Evolutionary conservation across 2,113 vertebrate species (phyloP), one percentile per base, ranked within the genome.

Genomic region (Muntiacus reevesi): DNA sequence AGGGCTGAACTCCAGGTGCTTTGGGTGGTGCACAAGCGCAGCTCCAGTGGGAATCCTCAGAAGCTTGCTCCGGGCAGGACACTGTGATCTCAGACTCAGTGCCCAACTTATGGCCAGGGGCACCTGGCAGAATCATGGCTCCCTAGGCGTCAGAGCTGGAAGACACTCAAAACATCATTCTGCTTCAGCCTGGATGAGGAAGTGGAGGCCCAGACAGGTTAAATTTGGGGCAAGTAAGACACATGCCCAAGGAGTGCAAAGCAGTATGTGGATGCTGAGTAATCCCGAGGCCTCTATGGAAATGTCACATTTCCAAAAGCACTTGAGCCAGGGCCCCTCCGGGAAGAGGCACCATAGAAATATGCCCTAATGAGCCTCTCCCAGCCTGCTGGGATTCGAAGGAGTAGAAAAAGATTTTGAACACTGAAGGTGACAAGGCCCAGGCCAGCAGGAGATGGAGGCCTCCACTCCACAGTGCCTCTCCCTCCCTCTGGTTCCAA

Each of bases 341-440:
- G 81, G 97, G 91, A 86, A 55, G 95, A 83, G 40, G 15, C 85
- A 17, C 94, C 92, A 67, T 60, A 95, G 96, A 94, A 90, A 95
- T 96, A 27, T 5, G n/a, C 21, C 55, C 97, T 96, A 97, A 98
- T 47, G 14, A 97, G 93, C 62, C 55, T 92, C 74, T 59, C 28
- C 7, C 27, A 0, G 89, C 74, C 96, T 76, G 64, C 74, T 43
- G 54, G 93, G 64, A 59, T 45, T 43, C 5, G 11, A 43, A 52
- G 85, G 47, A 52, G 52, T n/a, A 55, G 89, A 36, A 16, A 67
- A 52, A 82, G 47, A 78, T 76, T 74, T 92, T 28, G 88, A 97
- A 79, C 36, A 81, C 74, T 19, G 88, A 87, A 93, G 36, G 8
- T 45, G 27, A 64, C 67, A 71, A 30, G 52, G 19, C 52, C 52